Evolutionary conservation across 2,888 invertebrate genomes (phyloP), one percentile per base, ranked within the genome.

Genomic region (Steinernema hermaphroditum): DNA sequence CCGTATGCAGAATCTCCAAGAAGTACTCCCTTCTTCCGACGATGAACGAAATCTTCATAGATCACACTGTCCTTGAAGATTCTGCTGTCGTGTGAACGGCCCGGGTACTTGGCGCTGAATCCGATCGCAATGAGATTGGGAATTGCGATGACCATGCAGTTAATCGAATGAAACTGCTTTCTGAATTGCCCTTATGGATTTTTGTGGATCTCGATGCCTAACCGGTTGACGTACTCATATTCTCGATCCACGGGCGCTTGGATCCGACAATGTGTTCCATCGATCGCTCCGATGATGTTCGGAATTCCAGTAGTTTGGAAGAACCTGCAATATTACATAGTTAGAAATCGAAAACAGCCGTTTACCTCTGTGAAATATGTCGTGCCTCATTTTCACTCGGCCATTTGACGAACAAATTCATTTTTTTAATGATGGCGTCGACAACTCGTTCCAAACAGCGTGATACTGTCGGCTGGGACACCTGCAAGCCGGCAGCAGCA

Each of bases 1-100:
- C 6, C 27, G 27, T 54, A 54, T 22, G 54, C 54, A 6, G 54
- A 54, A 24, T 54, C 54, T 22, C 54, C 54, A 24, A 54, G 54
- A 8, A 54, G 54, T 6, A 54, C 16, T 54, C 54, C 54, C 16
- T 22, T 14, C 27, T 54, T 54, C 12, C 49, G 9, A 6, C 19
- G 9, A 9, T 49, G 6, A 9, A 19, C 49, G 6, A 49, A n/a
- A 49, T 49, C 49, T 6, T 12, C 49, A 19, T 49, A 49, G 49
- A 49, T 9, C 19, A 6, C 12, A n/a, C 12, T n/a, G 6, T 49
- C 19, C 19, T 49, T 49, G 49, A 49, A 49, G 19, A 49, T 19
- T n/a, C 49, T 12, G 19, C 49, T 49, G 19, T 49, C 49, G 49
- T 49, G 49, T 12, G 49, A 49, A n/a, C 49, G 9, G 6, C 49